Percentiles rank a stretch among this genome's conserved stretches.
These are phyloP conservation scores for Philereme transversata DNA, from an alignment of 2,888 invertebrate genomes.

Conservation along the genomic window DNA sequence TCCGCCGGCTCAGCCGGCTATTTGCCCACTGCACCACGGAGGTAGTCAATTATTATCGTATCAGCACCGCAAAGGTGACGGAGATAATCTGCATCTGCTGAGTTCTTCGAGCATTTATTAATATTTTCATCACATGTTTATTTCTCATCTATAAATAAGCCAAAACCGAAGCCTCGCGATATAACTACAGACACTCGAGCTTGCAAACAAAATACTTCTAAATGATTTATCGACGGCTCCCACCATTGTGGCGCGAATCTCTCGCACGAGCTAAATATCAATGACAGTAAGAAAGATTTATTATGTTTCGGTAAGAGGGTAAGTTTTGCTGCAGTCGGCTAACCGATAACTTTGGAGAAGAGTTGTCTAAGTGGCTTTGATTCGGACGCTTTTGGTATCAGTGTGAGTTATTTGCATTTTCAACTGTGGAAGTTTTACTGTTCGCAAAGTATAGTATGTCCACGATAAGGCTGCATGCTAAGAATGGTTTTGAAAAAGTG, in stretches of 20 bases:
- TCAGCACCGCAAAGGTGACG: too few relatives aligned
- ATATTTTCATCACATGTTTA: slow-evolving; percentile 21
- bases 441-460: too few relatives aligned
- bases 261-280: slow-evolving; percentile 75
- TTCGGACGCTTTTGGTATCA: slow-evolving; percentile 43
- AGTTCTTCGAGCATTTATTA: slow-evolving; percentile 3
- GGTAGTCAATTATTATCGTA: too few relatives aligned
- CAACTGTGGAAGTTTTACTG: slow-evolving; percentile 9
- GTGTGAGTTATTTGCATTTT: slow-evolving; percentile 32
- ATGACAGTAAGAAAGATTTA: slow-evolving; percentile 80
- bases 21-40: too few relatives aligned
- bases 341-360: slow-evolving; percentile 65
- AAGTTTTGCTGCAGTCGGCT: slow-evolving; percentile 72
- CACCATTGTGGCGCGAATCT: slow-evolving; percentile 55
- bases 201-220: slow-evolving; percentile 64
- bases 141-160: slow-evolving; percentile 26
- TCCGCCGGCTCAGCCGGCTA: too few relatives aligned
- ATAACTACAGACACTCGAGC: slow-evolving; percentile 43
- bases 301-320: slow-evolving; percentile 67
- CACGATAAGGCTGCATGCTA: too few relatives aligned
- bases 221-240: slow-evolving; percentile 71
- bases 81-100: too few relatives aligned
- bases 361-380: slow-evolving; percentile 68
- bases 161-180: slow-evolving; percentile 25
- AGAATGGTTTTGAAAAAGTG: too few relatives aligned